Evolutionary conservation across 2,113 vertebrate species (phyloP), one percentile per base, ranked within the genome.

Genomic region (Heloderma charlesbogerti): DNA sequence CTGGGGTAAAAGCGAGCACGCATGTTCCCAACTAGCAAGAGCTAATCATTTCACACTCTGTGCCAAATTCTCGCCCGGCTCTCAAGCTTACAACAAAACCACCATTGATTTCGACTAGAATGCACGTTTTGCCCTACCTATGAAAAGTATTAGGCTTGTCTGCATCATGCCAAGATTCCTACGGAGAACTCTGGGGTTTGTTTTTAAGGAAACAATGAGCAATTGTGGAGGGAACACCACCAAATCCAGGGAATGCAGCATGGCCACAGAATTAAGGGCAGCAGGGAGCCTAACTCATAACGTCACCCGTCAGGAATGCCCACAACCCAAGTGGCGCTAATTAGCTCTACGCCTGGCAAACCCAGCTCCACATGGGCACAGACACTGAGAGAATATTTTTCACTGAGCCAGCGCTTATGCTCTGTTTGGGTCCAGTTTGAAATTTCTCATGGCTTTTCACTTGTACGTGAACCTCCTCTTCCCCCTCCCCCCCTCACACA

Each of bases 181-280:
- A 45, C n/a, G 51, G 91, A 93, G 92, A 95, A 94, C 63, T 74
- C 57, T 78, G 57, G 22, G 90, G 93, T 16, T 80, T 95, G 91
- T 95, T 92, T 85, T 91, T 43, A 72, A 89, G 84, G 89, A 89
- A 90, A 95, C 92, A 97, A 96, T 6, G 91, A 43, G 63, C 51
- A 92, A 91, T 18, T 94, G 90, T 89, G 86, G 82, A 74, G 88
- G 89, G 3, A 16, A 74, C 83, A 67, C 6, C 34, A 66, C 40
- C 0, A 91, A 94, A 88, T n/a, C 3, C 67, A 86, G 88, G 86
- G 67, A 88, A 72, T n/a, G 40, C 2, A 37, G n/a, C 75, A n/a
- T 89, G 37, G 79, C 48, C 89, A 51, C 45, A 43, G 71, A 88
- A 72, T 86, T 93, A 22, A 0, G 77, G 88, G 43, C 45, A 92